Conservation (phyloP, 2,797 vertebrate species). For the Balearica regulorum region DNA sequence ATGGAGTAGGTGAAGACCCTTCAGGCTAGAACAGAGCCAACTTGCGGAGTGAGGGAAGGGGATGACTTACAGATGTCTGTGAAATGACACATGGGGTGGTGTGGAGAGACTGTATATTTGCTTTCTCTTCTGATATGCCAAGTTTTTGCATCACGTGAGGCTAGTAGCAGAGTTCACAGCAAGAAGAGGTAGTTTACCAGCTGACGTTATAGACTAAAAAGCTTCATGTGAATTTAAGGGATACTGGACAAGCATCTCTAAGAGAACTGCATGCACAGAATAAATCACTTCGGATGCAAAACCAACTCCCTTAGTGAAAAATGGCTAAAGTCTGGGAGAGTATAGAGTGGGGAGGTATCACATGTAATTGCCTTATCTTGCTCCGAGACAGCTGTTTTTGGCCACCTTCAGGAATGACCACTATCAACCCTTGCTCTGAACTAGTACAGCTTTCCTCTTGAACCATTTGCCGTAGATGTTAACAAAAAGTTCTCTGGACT, state of each 20-base stretch:
- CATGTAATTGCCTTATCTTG: background rate
- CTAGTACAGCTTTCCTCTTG: background rate
- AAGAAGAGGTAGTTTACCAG: background rate
- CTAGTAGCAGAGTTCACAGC: background rate
- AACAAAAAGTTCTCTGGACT: background rate
- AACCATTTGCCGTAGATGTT: background rate
- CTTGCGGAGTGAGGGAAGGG: background rate
- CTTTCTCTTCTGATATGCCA: accelerated
- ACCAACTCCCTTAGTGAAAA: background rate
- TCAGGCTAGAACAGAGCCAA: background rate
- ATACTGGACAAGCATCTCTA: background rate
- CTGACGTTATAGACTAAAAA: background rate
- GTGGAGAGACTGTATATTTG: background rate
- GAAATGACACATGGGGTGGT: background rate
- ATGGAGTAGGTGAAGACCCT: background rate
- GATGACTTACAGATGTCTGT: background rate
- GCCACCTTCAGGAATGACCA: background rate
- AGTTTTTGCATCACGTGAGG: background rate
- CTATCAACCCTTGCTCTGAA: background rate
- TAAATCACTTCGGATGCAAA: background rate
- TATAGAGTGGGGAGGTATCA: background rate
- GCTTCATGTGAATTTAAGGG: background rate
- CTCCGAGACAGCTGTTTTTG: background rate
- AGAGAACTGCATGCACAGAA: background rate
- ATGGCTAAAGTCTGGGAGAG: background rate